Percentiles rank a stretch among this genome's conserved stretches.
Conservation (phyloP, 2,888 invertebrate species). For the Cactoblastis cactorum region DNA sequence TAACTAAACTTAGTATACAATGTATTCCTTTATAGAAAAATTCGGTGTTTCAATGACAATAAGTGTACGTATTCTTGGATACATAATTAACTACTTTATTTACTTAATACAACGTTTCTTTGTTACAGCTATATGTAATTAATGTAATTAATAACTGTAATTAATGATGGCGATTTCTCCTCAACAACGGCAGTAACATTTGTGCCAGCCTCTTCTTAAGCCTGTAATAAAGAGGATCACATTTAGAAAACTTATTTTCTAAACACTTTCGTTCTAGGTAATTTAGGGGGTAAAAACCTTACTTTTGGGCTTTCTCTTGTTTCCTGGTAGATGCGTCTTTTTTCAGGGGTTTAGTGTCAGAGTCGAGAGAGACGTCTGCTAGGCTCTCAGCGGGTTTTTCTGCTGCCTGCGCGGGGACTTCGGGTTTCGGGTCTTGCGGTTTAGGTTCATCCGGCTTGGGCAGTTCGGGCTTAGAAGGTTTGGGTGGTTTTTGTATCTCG, state of each 20-base stretch:
- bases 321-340: constrained; percentile 51
- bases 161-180: constrained; percentile 60
- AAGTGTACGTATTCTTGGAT: background rate
- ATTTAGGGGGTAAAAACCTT: constrained; percentile 16
- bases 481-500: constrained; percentile 34
- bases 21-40: no score
- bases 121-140: background rate
- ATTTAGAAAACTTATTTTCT: constrained; percentile 13
- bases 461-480: constrained; percentile 30
- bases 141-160: background rate
- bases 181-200: constrained; percentile 74
- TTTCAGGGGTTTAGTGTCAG: constrained; percentile 48
- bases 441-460: constrained; percentile 28
- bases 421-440: constrained; percentile 27
- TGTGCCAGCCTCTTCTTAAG: constrained; percentile 72
- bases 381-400: constrained; percentile 35
- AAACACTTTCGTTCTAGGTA: background rate
- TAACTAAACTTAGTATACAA: background rate
- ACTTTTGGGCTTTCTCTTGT: constrained; percentile 67
- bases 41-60: constrained; percentile 1
- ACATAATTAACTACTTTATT: background rate
- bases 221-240: constrained; percentile 51
- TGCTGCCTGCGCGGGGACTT: constrained; percentile 16
- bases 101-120: background rate
- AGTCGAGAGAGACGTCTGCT: constrained; percentile 46